These are phyloP conservation scores for Ammodytes marinus DNA, from an alignment of 2,113 vertebrate genomes.

Conservation along the genomic window DNA sequence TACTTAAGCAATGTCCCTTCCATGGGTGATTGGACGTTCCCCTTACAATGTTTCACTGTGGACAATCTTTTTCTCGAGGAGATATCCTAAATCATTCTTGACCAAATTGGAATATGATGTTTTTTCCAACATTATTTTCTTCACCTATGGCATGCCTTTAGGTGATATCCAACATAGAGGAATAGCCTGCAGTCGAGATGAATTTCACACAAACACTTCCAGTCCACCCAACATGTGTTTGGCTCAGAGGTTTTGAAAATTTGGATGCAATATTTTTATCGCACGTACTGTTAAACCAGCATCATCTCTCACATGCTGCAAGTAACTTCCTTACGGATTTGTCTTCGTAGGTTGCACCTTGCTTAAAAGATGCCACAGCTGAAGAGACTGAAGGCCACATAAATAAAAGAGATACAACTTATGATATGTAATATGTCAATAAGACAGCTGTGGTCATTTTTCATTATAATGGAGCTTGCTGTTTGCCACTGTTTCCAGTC, in stretches of 20 bases:
- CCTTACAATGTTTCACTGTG: neutral
- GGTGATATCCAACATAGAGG: slow-evolving; percentile 16
- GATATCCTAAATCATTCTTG: neutral
- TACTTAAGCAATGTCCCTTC: slow-evolving; percentile 51
- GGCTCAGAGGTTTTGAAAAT: slow-evolving; percentile 15
- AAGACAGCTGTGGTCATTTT: neutral
- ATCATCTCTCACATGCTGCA: neutral
- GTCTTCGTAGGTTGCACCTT: neutral
- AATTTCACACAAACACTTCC: slow-evolving; percentile 7
- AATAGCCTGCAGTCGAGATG: slow-evolving; percentile 5
- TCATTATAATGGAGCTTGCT: neutral
- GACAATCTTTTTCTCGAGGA: neutral
- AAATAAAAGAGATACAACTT: neutral
- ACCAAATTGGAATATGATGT: neutral
- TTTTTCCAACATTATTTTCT: neutral
- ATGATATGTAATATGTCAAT: neutral
- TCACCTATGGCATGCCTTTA: slow-evolving; percentile 1
- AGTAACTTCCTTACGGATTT: neutral
- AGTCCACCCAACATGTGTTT: slow-evolving; percentile 48
- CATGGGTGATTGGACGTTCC: slow-evolving; percentile 29
- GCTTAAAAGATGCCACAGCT: slow-evolving; percentile 15
- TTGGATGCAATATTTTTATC: neutral
- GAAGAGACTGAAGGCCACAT: neutral
- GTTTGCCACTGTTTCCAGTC: slow-evolving; percentile 16
- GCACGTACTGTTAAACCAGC: neutral